Percentiles rank a stretch among this genome's conserved stretches.
phyloP scores from a whole-genome alignment of 2,113 vertebrate genomes.

The Apeltes quadracus region DNA sequence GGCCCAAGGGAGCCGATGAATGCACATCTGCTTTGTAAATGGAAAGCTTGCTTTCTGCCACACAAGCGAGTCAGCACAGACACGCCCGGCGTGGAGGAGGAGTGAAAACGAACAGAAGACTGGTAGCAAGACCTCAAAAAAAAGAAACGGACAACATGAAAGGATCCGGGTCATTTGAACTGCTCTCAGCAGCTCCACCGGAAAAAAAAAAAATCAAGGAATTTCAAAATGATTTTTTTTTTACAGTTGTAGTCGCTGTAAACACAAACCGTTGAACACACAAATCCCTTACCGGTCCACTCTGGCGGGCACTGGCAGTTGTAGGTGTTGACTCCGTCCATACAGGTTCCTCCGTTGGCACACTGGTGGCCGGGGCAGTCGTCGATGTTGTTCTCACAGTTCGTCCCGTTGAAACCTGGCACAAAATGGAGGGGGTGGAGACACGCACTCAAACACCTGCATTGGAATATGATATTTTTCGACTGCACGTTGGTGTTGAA shows the following conservation, averaged over 20 bases:
- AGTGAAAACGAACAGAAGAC: neutral
- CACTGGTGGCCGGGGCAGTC: slow-evolving; percentile 93
- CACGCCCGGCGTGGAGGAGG: slow-evolving; percentile 11
- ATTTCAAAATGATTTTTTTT: neutral
- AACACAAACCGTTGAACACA: neutral
- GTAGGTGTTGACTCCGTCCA: slow-evolving; percentile 96
- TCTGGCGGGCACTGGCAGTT: slow-evolving; percentile 95
- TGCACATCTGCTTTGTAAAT: slow-evolving; percentile 44
- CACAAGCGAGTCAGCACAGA: slow-evolving; percentile 31
- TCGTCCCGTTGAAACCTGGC: slow-evolving; percentile 89
- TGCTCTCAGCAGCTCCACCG: neutral
- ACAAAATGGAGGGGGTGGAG: slow-evolving; percentile 4
- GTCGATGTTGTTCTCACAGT: slow-evolving; percentile 92
- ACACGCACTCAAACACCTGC: neutral
- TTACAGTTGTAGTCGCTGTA: neutral
- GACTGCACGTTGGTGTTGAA: slow-evolving; percentile 14
- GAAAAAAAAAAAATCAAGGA: neutral
- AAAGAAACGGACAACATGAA: neutral
- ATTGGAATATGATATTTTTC: neutral
- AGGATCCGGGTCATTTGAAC: neutral
- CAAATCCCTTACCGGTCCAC: slow-evolving; percentile 88
- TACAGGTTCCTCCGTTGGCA: slow-evolving; percentile 90
- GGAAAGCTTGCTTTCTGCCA: slow-evolving; percentile 1
- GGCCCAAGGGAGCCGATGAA: slow-evolving; percentile 18
- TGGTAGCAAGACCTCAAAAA: neutral